Evolutionary conservation across 2,888 invertebrate species (phyloP).

Genomic region (Calameuta idolon): DNA sequence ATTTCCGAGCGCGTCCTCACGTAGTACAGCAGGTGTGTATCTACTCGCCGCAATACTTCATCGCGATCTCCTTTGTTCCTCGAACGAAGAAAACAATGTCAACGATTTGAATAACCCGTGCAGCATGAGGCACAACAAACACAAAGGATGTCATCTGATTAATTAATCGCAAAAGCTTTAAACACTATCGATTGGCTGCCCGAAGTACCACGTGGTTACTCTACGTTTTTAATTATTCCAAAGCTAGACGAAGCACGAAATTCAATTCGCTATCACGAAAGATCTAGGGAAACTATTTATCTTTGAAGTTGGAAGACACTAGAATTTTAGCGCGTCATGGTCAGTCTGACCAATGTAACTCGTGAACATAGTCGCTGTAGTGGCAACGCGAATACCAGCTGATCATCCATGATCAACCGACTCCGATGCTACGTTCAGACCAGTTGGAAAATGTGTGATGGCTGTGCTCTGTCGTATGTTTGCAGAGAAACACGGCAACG

Average conservation of each 20-base stretch:
- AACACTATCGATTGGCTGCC: background rate
- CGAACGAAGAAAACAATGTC: background rate
- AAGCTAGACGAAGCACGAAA: background rate
- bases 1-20: background rate
- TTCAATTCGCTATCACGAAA: background rate
- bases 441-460: slow-evolving; percentile 41
- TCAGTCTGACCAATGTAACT: background rate
- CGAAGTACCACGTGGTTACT: background rate
- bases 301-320: background rate
- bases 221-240: background rate
- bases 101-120: background rate
- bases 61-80: background rate
- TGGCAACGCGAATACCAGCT: slow-evolving; percentile 23
- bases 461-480: slow-evolving; percentile 42
- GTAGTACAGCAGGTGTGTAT: background rate
- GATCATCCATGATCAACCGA: slow-evolving; percentile 15
- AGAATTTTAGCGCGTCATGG: background rate
- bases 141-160: background rate
- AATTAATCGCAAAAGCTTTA: background rate
- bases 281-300: background rate
- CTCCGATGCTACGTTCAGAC: slow-evolving; percentile 20
- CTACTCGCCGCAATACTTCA: background rate
- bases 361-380: background rate
- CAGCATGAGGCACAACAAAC: background rate
- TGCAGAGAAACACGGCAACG: slow-evolving; percentile 36